A percentile compares a stretch with the other conserved stretches of the same genome.
These are phyloP conservation scores for Saturnia pavonia DNA, from an alignment of 2,888 invertebrate genomes.

Conservation along the genomic window DNA sequence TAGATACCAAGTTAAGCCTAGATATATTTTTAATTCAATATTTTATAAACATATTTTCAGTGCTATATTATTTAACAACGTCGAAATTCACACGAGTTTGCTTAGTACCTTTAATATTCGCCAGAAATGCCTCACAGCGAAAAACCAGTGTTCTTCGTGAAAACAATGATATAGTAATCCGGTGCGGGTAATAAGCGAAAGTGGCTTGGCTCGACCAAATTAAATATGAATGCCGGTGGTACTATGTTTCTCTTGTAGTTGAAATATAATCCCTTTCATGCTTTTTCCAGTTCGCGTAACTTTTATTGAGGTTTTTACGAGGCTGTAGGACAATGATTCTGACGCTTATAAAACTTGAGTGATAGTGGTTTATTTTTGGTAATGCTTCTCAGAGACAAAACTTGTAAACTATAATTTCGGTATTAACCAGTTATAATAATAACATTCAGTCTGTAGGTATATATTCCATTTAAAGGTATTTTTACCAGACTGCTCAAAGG, in stretches of 20 bases:
- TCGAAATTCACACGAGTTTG: neutral
- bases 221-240: conserved; percentile 48
- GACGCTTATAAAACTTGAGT: conserved; percentile 24
- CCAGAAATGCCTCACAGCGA: conserved; percentile 4
- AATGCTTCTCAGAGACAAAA: neutral
- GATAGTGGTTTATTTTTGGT: conserved; percentile 12
- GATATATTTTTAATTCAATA: too few species aligned
- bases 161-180: conserved; percentile 37
- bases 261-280: conserved; percentile 50
- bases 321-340: conserved; percentile 20
- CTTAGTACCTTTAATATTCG: conserved; percentile 1
- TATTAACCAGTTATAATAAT: neutral
- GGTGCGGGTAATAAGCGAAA: conserved; percentile 56
- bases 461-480: too few species aligned
- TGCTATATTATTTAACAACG: neutral
- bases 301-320: conserved; percentile 59
- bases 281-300: conserved; percentile 46
- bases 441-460: neutral
- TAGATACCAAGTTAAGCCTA: too few species aligned
- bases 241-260: conserved; percentile 38
- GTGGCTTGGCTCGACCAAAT: conserved; percentile 48
- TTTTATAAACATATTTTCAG: too few species aligned
- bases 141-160: conserved; percentile 11
- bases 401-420: neutral
- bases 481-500: too few species aligned